These are phyloP conservation scores for Drosophila aff. DNA, from an alignment of 1,140 invertebrate species.

Conservation along the genomic window DNA sequence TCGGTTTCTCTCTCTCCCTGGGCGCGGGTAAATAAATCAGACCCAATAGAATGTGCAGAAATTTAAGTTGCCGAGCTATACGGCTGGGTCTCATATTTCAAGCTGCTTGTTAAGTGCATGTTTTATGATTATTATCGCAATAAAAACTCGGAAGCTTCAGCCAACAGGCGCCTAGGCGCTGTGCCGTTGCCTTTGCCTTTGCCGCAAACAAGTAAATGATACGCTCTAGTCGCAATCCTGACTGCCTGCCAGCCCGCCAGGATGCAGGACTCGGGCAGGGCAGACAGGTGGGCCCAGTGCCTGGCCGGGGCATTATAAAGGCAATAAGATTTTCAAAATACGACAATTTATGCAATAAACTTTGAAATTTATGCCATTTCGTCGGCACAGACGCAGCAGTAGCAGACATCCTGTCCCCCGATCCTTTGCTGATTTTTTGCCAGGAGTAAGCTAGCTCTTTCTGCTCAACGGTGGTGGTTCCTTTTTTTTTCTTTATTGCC, in stretches of 20 bases:
- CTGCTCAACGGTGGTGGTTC: slow-evolving; percentile 14
- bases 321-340: slow-evolving; percentile 84
- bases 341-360: slow-evolving; percentile 84
- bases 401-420: slow-evolving; percentile 22
- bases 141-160: slow-evolving; percentile 63
- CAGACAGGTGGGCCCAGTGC: slow-evolving; percentile 53
- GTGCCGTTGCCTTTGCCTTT: slow-evolving; percentile 28
- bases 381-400: slow-evolving; percentile 44
- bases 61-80: slow-evolving; percentile 66
- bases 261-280: slow-evolving; percentile 23
- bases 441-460: slow-evolving; percentile 39
- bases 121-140: slow-evolving; percentile 84
- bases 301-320: slow-evolving; percentile 74
- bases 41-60: slow-evolving; percentile 73
- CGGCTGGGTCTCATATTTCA: slow-evolving; percentile 74
- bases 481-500: slow-evolving; percentile 59
- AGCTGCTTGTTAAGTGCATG: slow-evolving; percentile 83
- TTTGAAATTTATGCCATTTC: slow-evolving; percentile 81
- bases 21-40: slow-evolving; percentile 65
- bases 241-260: neutral
- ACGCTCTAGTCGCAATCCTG: slow-evolving; percentile 29
- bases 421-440: slow-evolving; percentile 24
- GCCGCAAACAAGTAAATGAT: slow-evolving; percentile 78
- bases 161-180: slow-evolving; percentile 46
- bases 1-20: slow-evolving; percentile 3